A percentile compares a stretch with the other conserved stretches of the same genome.
Conservation (phyloP, 2,888 invertebrate species). For the Dilophus febrilis region DNA sequence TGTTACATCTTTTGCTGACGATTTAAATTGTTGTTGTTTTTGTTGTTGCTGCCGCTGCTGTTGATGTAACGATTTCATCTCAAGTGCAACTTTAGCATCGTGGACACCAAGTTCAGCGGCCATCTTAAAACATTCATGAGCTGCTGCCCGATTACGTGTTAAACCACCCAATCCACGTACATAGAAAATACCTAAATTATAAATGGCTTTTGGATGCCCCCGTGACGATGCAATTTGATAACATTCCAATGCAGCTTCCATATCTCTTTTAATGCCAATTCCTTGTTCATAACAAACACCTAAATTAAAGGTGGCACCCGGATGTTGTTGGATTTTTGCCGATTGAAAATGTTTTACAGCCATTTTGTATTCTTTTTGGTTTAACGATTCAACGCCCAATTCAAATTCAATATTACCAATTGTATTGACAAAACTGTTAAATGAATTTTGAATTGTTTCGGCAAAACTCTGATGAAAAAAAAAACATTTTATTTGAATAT, state of each 20-base stretch:
- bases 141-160: constrained; percentile 31
- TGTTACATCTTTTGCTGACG: background rate
- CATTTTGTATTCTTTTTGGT: constrained; percentile 37
- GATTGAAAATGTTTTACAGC: constrained; percentile 36
- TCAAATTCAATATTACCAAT: constrained; percentile 42
- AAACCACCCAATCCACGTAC: constrained; percentile 47
- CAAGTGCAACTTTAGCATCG: constrained; percentile 37
- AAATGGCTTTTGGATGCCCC: constrained; percentile 47
- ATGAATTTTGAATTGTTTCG: constrained; percentile 28
- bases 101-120: constrained; percentile 40
- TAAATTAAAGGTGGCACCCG: constrained; percentile 47
- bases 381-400: constrained; percentile 40
- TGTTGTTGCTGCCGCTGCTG: background rate
- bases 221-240: constrained; percentile 44
- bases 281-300: constrained; percentile 53
- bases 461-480: no score
- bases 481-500: no score
- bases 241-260: constrained; percentile 43
- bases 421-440: constrained; percentile 12
- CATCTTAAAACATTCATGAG: constrained; percentile 35
- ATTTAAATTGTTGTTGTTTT: no score
- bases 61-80: background rate
- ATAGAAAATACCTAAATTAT: constrained; percentile 50
- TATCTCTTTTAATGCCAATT: constrained; percentile 40
- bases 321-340: constrained; percentile 40